Evolutionary conservation across 1,140 invertebrate genomes (phyloP), one percentile per base, ranked within the genome.

Genomic region (Aphaenogaster floridana): DNA sequence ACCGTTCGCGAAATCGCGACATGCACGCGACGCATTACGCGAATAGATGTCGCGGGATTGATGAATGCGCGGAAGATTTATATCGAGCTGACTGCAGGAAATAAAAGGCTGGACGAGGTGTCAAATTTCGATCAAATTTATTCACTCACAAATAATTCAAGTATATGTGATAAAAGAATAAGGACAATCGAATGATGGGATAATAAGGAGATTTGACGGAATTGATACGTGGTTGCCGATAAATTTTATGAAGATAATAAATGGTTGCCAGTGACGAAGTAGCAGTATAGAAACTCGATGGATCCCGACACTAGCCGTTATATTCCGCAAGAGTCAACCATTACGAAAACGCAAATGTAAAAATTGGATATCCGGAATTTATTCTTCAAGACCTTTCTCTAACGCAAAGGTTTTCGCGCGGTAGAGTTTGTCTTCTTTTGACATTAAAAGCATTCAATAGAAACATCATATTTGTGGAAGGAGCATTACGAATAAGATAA

Each of bases 21-120:
- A 69, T 74, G 45, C 78, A 52, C 86, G 68, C 87, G 45, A 68
- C 69, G 88, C 54, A 88, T 90, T 86, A 76, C 83, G 88, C 61
- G 77, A 81, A 81, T 42, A 69, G 42, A n/a, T 79, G 72, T 78
- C 87, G 79, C 79, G 88, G 57, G 63, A 45, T 72, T 77, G 71
- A 81, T 78, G 57, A 64, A 57, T 52, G 54, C 72, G n/a, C 17
- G 28, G n/a, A 84, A 89, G 89, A 89, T 90, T 90, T 89, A 89
- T 78, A 50, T 72, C 66, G 66, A 21, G 2, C 57, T 48, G 71
- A 50, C 64, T 11, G 66, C 72, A 28, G 71, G 17, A 66, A 79
- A 89, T 90, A 90, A 89, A 90, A 89, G 85, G n/a, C 39, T 52
- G 78, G 59, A 42, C 63, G 21, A 61, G 80, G 36, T 90, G 69